phyloP scores from a whole-genome alignment of 2,797 vertebrate genomes.

The Sphenopsis melanotis region DNA sequence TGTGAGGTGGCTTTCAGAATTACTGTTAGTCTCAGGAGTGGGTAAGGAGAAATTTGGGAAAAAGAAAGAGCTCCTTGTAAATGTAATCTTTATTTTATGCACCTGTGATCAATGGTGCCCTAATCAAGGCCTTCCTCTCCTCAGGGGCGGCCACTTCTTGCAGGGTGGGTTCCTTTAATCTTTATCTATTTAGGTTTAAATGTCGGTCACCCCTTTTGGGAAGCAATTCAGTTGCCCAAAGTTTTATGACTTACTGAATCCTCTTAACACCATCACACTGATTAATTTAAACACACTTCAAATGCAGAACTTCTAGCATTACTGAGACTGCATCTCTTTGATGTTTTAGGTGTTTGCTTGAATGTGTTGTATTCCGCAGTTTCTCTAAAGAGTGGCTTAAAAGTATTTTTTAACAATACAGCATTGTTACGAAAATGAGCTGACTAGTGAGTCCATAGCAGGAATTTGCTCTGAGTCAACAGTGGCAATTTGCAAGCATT shows the following conservation, averaged over 20 bases:
- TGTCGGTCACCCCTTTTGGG: neutral
- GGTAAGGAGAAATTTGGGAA: neutral
- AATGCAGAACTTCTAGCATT: neutral
- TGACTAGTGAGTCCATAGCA: constrained; percentile 55
- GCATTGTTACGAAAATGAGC: constrained; percentile 62
- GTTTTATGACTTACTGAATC: constrained; percentile 15
- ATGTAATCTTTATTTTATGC: neutral
- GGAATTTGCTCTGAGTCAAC: constrained; percentile 64
- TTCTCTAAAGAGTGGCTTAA: neutral
- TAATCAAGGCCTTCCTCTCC: neutral
- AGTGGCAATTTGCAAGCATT: constrained; percentile 47
- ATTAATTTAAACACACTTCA: constrained; percentile 28
- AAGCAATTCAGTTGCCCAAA: neutral
- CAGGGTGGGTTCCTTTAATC: neutral
- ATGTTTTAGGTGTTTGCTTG: neutral
- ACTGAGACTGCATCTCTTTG: constrained; percentile 26
- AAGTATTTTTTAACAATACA: constrained; percentile 51
- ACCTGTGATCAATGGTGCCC: neutral
- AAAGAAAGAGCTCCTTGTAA: neutral
- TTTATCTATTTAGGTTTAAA: constrained; percentile 1
- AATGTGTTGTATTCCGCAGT: neutral
- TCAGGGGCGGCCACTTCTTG: neutral
- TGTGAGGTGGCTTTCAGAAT: neutral
- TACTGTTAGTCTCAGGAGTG: neutral
- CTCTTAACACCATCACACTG: neutral